A percentile compares a stretch with the other conserved stretches of the same genome.
Evolutionary conservation across 2,113 vertebrate genomes (phyloP).

Genomic region (Hymenochirus boettgeri): DNA sequence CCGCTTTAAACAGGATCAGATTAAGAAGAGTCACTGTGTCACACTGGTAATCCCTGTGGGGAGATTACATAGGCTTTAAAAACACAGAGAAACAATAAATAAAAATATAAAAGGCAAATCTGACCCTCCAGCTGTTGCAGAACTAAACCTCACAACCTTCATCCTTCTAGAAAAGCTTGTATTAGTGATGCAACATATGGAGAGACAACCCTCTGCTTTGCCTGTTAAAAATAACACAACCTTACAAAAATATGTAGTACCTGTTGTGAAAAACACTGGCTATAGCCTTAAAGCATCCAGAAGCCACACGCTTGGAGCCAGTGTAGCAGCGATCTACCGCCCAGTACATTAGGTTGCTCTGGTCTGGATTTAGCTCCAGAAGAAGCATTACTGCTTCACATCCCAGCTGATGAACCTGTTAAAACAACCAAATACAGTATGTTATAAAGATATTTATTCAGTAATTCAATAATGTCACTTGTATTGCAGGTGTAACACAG

Average conservation of each 20-base stretch:
- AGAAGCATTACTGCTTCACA: slow-evolving; percentile 94
- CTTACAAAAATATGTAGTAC: slow-evolving; percentile 63
- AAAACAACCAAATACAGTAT: neutral
- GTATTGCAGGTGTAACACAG: no score
- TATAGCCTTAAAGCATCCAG: slow-evolving; percentile 94
- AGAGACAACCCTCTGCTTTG: no score
- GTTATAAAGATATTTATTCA: neutral
- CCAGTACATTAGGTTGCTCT: slow-evolving; percentile 98
- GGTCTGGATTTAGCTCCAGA: slow-evolving; percentile 94
- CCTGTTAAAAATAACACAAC: no score
- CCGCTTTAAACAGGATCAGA: slow-evolving; percentile 96
- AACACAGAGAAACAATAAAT: neutral
- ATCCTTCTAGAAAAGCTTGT: neutral
- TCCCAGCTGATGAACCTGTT: slow-evolving; percentile 96
- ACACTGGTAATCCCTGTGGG: slow-evolving; percentile 92
- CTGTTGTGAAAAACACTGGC: slow-evolving; percentile 96
- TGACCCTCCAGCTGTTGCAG: neutral
- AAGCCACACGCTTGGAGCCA: slow-evolving; percentile 84
- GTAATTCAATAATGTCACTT: no score
- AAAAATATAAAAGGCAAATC: neutral
- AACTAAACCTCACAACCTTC: neutral
- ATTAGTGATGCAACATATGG: no score
- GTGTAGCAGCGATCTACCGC: slow-evolving; percentile 97
- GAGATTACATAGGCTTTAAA: slow-evolving; percentile 39
- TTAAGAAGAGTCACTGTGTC: slow-evolving; percentile 97